Conservation (phyloP, 1,140 invertebrate genomes). For the Bathynomus jamesi region DNA sequence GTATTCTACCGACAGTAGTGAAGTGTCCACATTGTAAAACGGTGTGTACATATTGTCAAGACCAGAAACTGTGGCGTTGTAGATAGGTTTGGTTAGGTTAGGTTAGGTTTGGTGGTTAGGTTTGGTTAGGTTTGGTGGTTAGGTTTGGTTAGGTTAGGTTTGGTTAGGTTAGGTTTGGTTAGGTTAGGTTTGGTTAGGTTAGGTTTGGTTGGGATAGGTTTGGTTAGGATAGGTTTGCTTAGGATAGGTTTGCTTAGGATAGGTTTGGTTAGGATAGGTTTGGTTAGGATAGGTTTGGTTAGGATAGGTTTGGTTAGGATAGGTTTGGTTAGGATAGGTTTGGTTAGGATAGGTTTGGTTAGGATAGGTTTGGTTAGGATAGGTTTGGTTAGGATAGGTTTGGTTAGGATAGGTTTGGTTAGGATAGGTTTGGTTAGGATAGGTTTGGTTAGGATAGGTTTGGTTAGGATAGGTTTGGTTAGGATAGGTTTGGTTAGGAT, state of each 20-base stretch:
- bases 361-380: slow-evolving; percentile 26
- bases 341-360: slow-evolving; percentile 29
- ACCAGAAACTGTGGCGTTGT: no score
- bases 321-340: slow-evolving; percentile 31
- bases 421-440: slow-evolving; percentile 37
- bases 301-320: slow-evolving; percentile 32
- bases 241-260: slow-evolving; percentile 34
- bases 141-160: slow-evolving; percentile 30
- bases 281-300: slow-evolving; percentile 34
- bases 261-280: slow-evolving; percentile 37
- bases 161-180: slow-evolving; percentile 33
- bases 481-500: slow-evolving; percentile 32
- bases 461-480: slow-evolving; percentile 32
- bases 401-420: slow-evolving; percentile 33
- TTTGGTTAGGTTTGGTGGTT: no score
- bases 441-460: slow-evolving; percentile 35
- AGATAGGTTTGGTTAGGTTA: no score
- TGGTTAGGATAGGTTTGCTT: slow-evolving; percentile 34
- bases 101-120: no score
- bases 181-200: slow-evolving; percentile 36
- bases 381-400: slow-evolving; percentile 32
- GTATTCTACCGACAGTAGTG: no score
- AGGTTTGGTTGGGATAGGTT: no score
- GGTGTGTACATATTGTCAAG: no score
- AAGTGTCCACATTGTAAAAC: no score